Base-by-base conservation (phyloP, 1,140 invertebrate species). In the Drosophila asahinai region DNA sequence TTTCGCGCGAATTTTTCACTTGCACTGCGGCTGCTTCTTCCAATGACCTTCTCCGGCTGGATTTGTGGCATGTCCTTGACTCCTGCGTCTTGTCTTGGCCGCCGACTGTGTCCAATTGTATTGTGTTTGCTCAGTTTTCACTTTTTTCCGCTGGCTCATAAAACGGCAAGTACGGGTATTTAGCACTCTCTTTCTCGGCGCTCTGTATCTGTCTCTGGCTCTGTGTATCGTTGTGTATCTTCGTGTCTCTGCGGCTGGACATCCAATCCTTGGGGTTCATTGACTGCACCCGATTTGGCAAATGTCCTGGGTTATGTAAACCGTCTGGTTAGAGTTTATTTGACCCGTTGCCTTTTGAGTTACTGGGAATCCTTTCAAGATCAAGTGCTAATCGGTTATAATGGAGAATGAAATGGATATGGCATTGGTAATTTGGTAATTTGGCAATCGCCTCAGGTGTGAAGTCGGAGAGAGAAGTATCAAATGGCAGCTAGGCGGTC, bases 31-130 rank as follows among this genome's bases (percentile, higher is more conserved):
- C 58, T 74, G 65, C 77, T 68, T 62, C 55, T 73, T 79, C 25
- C 75, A 78, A 61, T 87, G 83, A 86, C 83, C 83, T 72, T 77
- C 72, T 45, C 66, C 14, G 55, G 17, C 40, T 49, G 63, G 60
- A 51, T 75, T 89, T 81, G 81, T 58, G 71, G 75, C 75, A 91
- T 91, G 87, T 91, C 87, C 87, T 91, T 91, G 86, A 86, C 79
- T 90, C 47, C 62, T 86, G 76, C 71, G 64, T 51, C 65, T 89
- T 73, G 67, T 51, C 65, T 89, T 73, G 75, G 66, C 70, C 73
- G 43, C 14, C 54, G 58, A 57, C 45, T 75, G 43, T 64, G 49
- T 80, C 71, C 71, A 74, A 78, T 74, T 82, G 83, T 86, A 87
- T 86, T 79, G 83, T 74, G 51, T 80, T 82, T 75, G 49, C 81